Evolutionary conservation across 2,888 invertebrate species (phyloP), one percentile per base, ranked within the genome.

Genomic region (Pristionchus arcanus): DNA sequence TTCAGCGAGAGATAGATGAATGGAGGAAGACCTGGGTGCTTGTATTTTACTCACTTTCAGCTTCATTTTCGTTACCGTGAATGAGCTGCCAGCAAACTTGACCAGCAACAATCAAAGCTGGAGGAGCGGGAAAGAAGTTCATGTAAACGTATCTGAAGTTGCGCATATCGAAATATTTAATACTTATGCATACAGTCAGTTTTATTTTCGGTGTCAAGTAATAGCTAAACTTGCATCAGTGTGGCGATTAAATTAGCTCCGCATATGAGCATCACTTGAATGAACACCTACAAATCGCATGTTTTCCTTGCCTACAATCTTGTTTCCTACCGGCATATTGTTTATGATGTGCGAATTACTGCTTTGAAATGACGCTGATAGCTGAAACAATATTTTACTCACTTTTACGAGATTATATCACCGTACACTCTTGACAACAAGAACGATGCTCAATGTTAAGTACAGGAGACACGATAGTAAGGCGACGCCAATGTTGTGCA

Each of bases 241-340:
- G 28, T 77, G 3, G 25, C 42, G 42, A 77, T 42, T 7, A 42
- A 9, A 49, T 77, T 77, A 5, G 34, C 21, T 4, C 21, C 31
- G 49, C 77, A 77, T n/a, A 77, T 77, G 42, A 77, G 49, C 37
- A 77, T 37, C 25, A 42, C 77, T 77, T 77, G 77, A 16, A 77
- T 19, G 49, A 77, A 77, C 16, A 42, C n/a, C 77, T 77, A 15
- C 4, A 37, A 74, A 4, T 74, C 19, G 34, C 34, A 19, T 16
- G 37, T 34, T 4, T 74, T 16, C 11, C 28, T 37, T 74, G 11
- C n/a, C n/a, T n/a, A n/a, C n/a, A n/a, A n/a, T n/a, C n/a, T n/a
- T n/a, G 7, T 11, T 28, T 2, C 31, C 9, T 25, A 77, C 77
- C 28, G 77, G 42, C n/a, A n/a, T 77, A 25, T 77, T 77, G 49